These are phyloP conservation scores for Pantherophis alleghaniensis DNA, from an alignment of 2,797 vertebrate species.

Conservation along the genomic window DNA sequence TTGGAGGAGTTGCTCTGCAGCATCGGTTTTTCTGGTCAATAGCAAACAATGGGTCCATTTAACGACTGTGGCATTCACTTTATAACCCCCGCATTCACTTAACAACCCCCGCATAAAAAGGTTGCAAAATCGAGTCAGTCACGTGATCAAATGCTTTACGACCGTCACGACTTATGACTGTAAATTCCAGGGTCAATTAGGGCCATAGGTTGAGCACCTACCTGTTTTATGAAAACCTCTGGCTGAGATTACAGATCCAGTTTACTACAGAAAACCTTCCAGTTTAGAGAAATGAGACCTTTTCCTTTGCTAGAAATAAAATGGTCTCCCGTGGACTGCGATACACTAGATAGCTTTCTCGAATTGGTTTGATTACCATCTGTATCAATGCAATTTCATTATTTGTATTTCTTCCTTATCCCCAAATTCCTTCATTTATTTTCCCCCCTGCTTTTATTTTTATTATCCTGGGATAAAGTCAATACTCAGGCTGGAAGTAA, in stretches of 20 bases:
- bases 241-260: background rate
- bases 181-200: background rate
- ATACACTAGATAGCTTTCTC: background rate
- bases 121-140: background rate
- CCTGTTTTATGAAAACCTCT: background rate
- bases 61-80: background rate
- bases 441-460: background rate
- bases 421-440: background rate
- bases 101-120: background rate
- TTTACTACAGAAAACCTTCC: background rate
- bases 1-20: background rate
- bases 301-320: background rate
- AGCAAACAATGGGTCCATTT: background rate
- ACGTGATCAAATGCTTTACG: background rate
- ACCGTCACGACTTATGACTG: background rate
- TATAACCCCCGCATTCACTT: background rate
- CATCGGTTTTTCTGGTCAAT: background rate
- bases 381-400: background rate
- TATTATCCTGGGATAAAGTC: background rate
- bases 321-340: background rate
- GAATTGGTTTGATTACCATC: background rate
- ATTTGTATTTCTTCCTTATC: background rate
- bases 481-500: conserved; percentile 26
- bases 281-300: background rate
- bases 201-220: background rate